phyloP scores from a whole-genome alignment of 1,140 invertebrate genomes.

The Tigriopus japonicus region DNA sequence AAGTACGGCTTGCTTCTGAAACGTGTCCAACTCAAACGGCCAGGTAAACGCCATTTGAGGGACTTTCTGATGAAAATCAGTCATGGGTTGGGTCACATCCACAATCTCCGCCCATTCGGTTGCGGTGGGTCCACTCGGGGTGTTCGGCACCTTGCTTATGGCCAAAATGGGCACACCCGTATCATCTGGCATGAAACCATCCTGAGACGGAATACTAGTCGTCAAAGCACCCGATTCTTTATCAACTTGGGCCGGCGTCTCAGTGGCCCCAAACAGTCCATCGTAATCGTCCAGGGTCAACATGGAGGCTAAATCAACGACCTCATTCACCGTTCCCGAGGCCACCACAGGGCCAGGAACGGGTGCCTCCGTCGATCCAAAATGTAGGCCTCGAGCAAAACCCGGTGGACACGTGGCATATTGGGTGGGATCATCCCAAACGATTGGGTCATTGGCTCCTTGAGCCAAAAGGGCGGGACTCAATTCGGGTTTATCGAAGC shows the following conservation, averaged over 20 bases:
- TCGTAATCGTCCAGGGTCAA: constrained; percentile 12
- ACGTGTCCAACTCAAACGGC: constrained; percentile 86
- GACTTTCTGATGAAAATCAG: constrained; percentile 59
- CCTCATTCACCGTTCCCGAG: neutral
- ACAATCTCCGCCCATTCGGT: constrained; percentile 70
- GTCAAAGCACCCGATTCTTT: too few relatives aligned
- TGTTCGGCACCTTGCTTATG: constrained; percentile 14
- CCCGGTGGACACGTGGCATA: constrained; percentile 2
- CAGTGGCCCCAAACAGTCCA: neutral
- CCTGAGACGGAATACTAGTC: neutral
- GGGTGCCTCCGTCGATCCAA: neutral
- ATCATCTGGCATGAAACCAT: neutral
- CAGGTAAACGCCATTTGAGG: constrained; percentile 56
- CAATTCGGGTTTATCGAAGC: constrained; percentile 38
- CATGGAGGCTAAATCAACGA: constrained; percentile 14
- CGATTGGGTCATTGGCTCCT: constrained; percentile 4
- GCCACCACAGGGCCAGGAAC: neutral
- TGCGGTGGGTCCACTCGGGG: constrained; percentile 20
- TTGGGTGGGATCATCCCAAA: constrained; percentile 9
- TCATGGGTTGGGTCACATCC: constrained; percentile 53
- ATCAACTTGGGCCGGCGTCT: too few relatives aligned
- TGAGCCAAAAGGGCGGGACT: neutral
- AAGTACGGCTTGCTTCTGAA: constrained; percentile 77
- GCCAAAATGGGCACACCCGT: constrained; percentile 15
- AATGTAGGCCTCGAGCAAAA: neutral